phyloP scores from a whole-genome alignment of 2,888 invertebrate species.

The Mythimna loreyi region DNA sequence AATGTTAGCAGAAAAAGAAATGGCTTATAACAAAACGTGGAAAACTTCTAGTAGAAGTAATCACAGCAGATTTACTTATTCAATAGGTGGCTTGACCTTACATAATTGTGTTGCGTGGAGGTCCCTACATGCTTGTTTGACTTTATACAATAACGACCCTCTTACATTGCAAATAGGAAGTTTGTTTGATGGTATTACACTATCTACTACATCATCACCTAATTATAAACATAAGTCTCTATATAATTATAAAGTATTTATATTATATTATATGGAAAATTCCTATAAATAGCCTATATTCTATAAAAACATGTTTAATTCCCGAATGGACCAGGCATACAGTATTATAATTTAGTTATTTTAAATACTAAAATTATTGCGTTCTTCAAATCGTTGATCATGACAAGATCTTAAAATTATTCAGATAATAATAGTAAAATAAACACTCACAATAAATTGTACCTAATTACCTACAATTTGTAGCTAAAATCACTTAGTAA shows the following conservation, averaged over 20 bases:
- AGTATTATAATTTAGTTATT: conserved; percentile 4
- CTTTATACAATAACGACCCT: conserved; percentile 4
- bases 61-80: conserved; percentile 11
- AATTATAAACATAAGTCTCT: conserved; percentile 28
- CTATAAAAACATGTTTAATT: conserved; percentile 14
- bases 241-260: conserved; percentile 26
- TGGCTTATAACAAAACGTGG: not conserved
- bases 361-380: conserved; percentile 33
- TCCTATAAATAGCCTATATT: conserved; percentile 30
- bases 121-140: conserved; percentile 3
- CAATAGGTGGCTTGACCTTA: conserved; percentile 11
- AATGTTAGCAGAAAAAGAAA: conserved; percentile 24
- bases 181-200: conserved; percentile 4
- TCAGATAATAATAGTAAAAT: conserved; percentile 3
- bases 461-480: conserved; percentile 26
- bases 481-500: conserved; percentile 8
- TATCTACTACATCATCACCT: conserved; percentile 7
- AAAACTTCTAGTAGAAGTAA: conserved; percentile 3
- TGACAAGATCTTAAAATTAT: conserved; percentile 4
- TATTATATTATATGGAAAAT: conserved; percentile 40
- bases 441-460: conserved; percentile 19
- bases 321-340: conserved; percentile 6
- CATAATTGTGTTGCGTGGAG: conserved; percentile 13
- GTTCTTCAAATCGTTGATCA: conserved; percentile 28
- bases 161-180: conserved; percentile 21